Percentiles rank a stretch among this genome's conserved stretches.
Evolutionary conservation across 2,797 vertebrate genomes (phyloP).

Genomic region (Enteromius afrohamiltoni): DNA sequence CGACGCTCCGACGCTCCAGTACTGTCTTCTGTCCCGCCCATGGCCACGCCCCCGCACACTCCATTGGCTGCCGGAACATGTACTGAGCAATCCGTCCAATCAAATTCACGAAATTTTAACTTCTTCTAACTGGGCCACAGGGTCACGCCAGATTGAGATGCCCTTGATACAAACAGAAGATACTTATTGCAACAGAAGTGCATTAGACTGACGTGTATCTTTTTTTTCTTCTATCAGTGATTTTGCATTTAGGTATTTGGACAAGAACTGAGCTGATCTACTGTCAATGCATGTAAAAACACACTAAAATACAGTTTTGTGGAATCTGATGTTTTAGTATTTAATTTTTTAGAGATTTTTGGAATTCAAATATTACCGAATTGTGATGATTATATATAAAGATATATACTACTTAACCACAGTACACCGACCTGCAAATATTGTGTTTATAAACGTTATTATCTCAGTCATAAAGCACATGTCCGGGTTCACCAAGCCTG

Average conservation of each 20-base stretch:
- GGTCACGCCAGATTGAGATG: background rate
- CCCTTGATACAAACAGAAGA: background rate
- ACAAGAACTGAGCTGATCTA: background rate
- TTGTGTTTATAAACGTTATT: background rate
- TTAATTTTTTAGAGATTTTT: background rate
- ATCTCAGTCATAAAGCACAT: background rate
- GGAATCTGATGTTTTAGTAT: background rate
- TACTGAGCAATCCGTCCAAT: slow-evolving; percentile 52
- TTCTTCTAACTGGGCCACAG: slow-evolving; percentile 48
- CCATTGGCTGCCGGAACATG: slow-evolving; percentile 50
- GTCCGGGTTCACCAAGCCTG: background rate
- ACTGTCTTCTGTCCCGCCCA: background rate
- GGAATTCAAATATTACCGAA: background rate
- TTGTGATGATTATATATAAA: background rate
- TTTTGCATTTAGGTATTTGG: background rate
- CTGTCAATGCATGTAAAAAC: background rate
- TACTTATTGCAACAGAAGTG: background rate
- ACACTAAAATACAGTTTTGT: background rate
- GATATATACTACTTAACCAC: background rate
- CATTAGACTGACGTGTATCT: background rate
- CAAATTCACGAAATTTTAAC: background rate
- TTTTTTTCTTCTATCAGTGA: background rate
- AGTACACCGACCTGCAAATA: background rate
- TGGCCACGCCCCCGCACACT: slow-evolving; percentile 37
- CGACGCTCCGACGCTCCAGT: background rate